Evolutionary conservation across 2,797 vertebrate species (phyloP).

Genomic region (Avahi laniger): DNA sequence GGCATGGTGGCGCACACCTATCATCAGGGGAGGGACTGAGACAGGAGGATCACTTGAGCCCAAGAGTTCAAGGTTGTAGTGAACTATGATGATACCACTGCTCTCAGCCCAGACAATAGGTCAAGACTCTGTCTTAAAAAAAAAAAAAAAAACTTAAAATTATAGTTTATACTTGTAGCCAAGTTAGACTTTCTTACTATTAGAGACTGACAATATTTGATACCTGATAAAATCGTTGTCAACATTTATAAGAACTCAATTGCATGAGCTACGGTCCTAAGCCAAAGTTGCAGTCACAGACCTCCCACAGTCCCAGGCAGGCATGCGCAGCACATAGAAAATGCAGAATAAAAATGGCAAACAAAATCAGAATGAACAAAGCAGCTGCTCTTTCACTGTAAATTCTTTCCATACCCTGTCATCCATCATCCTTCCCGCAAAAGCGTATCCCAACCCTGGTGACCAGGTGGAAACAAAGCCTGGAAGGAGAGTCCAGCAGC

Average conservation of each 20-base stretch:
- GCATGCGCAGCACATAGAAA: not conserved
- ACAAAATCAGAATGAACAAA: not conserved
- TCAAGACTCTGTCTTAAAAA: not conserved
- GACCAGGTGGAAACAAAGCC: not conserved
- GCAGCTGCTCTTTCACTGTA: not conserved
- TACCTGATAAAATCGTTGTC: not conserved
- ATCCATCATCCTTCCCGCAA: not conserved
- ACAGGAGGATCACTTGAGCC: not conserved
- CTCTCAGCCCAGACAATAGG: not conserved
- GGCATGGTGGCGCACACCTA: not conserved
- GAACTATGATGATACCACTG: not conserved
- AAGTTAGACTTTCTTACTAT: not conserved
- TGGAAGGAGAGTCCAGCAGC: not conserved
- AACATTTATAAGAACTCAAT: not conserved
- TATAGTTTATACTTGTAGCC: not conserved
- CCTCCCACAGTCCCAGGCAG: not conserved
- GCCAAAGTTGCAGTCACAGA: not conserved
- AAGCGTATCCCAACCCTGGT: not conserved
- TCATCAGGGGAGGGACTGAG: not conserved
- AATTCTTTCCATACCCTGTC: not conserved
- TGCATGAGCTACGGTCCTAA: not conserved
- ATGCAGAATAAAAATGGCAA: not conserved
- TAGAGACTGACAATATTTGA: not conserved
- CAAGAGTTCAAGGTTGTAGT: not conserved
- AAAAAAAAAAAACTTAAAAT: not conserved